Base-by-base conservation (phyloP, 2,113 vertebrate genomes). In the Callipepla squamata region DNA sequence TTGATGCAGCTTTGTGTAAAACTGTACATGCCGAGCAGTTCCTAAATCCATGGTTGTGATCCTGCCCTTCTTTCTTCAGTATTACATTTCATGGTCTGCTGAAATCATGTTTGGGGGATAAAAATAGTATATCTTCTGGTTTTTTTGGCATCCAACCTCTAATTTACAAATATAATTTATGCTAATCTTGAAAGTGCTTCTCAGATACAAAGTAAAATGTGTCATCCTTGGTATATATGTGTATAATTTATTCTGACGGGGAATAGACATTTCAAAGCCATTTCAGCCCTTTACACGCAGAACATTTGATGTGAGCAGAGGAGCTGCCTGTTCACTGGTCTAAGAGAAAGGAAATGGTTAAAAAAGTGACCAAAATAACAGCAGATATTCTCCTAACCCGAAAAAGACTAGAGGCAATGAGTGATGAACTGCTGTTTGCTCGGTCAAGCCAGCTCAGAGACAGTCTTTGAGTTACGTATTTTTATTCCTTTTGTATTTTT, bases 121-220 rank as follows among this genome's bases (percentile, higher is more conserved):
- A 95, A 97, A 97, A 96, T 97, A 96, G 95, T 92, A 59, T 90
- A 94, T 94, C 92, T 94, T 80, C 95, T 96, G 93, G 11, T 40
- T n/a, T 97, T 94, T 97, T 97, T 96, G 94, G 94, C 92, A 94
- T 96, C 72, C 90, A 95, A 96, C 94, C 94, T 93, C 93, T 92
- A 86, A 85, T 95, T 96, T 97, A 96, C 95, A 97, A 97, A 95
- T 96, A 94, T 96, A 97, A 97, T 97, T 96, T 97, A 97, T 97
- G 96, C 83, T 97, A 98, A 97, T 97, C 97, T 97, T 97, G 92
- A 96, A 98, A 97, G 90, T 67, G 94, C 83, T 97, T 96, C 90
- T 96, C 82, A 89, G 94, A 88, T 96, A 94, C 87, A 84, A 96
- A 97, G 94, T 96, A 96, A 96, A 97, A 97, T 84, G 94, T 97